Evolutionary conservation across 1,140 invertebrate species (phyloP), one percentile per base, ranked within the genome.

Genomic region (Philaenus spumarius): DNA sequence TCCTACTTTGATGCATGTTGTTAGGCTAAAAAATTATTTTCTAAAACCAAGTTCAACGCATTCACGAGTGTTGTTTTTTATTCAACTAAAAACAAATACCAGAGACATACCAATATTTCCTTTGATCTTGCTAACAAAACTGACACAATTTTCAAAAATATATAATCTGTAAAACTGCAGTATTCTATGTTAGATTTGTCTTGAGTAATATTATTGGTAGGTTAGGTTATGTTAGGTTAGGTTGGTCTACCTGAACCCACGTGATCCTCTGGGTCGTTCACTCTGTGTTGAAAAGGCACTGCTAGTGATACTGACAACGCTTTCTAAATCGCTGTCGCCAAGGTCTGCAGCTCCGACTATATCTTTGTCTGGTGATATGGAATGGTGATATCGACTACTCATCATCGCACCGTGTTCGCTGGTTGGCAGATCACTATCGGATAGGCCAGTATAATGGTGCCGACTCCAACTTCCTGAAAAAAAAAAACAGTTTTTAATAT

Each of bases 281-380:
- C 89, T 92, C 73, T 94, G 91, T 56, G 90, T 94, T 65, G 90
- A 93, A 74, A 93, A 93, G 68, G 90, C 88, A 80, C 90, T 93
- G 68, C 90, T 93, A 43, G 87, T 90, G 57, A 90, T 85, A 45
- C 86, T 89, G 43, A 81, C 86, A 55, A 91, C 87, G 66, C 88
- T 91, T 74, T 94, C 91, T 77, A 93, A 87, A 70, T 94, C 90
- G 57, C 89, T 92, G 73, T 93, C 90, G 14, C 81, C 85, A 60
- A 83, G 82, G 69, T 87, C 85, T 11, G 76, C 79, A 58, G 86
- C 77, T 30, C 82, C 76, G 26, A 60, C 42, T 9, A 57, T 22
- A 64, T 86, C 80, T 62, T 85, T 85, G 66, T 89, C 86, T 1
- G 84, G 82, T 47, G 84, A 87, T 12, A 83, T 67, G 22, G 77